Conservation (phyloP, 2,113 vertebrate species). For the Cyanoramphus novaezelandiae region DNA sequence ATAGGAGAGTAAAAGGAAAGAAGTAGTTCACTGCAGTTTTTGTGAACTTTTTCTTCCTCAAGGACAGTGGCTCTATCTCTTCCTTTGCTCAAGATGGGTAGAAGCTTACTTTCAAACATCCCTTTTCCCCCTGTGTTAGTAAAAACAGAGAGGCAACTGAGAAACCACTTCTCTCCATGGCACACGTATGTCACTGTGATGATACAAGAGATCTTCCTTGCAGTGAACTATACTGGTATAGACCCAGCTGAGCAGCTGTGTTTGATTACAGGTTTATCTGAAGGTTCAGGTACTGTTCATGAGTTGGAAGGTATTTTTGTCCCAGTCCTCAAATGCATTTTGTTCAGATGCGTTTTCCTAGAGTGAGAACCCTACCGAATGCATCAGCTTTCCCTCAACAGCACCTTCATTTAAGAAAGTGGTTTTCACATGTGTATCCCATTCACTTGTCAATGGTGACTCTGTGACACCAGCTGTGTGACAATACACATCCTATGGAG, state of each 20-base stretch:
- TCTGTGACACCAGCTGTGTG: background rate
- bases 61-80: background rate
- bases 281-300: background rate
- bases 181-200: fast-evolving
- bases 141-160: background rate
- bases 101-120: background rate
- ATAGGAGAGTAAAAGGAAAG: background rate
- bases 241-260: background rate
- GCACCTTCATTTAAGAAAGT: background rate
- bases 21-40: background rate
- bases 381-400: background rate
- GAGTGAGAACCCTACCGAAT: background rate
- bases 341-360: background rate
- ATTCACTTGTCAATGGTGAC: background rate
- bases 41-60: background rate
- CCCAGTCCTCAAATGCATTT: background rate
- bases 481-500: background rate
- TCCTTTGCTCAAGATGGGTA: background rate
- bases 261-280: background rate
- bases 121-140: background rate
- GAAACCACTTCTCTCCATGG: background rate
- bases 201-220: background rate
- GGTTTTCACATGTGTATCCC: background rate
- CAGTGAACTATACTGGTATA: background rate
- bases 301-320: background rate